Conservation (phyloP, 1,140 invertebrate species). For the Micrasema longulum region DNA sequence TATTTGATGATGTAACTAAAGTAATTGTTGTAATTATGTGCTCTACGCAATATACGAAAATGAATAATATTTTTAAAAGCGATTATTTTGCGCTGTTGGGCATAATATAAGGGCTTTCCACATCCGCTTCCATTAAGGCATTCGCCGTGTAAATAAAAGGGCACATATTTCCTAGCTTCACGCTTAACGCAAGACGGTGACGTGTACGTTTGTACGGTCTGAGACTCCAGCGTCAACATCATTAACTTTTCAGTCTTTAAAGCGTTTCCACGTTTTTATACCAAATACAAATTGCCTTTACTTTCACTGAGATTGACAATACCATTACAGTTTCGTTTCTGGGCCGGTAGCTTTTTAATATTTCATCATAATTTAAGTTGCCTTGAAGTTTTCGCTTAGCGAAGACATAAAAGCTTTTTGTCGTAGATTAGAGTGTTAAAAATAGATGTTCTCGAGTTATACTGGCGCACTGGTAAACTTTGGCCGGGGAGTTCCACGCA, state of each 20-base stretch:
- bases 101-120: no score
- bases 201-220: neutral
- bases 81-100: no score
- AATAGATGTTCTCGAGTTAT: constrained; percentile 23
- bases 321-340: constrained; percentile 47
- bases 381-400: constrained; percentile 36
- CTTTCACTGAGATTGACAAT: constrained; percentile 46
- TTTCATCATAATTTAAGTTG: constrained; percentile 53
- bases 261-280: constrained; percentile 18
- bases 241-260: constrained; percentile 26
- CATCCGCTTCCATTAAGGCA: neutral
- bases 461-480: neutral
- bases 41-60: no score
- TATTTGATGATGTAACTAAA: no score
- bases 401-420: constrained; percentile 45
- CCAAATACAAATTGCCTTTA: constrained; percentile 10
- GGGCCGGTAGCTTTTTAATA: constrained; percentile 43
- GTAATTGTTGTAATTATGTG: no score
- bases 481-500: constrained; percentile 1
- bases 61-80: no score
- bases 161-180: neutral
- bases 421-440: constrained; percentile 39
- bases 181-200: neutral
- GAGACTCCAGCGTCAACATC: neutral
- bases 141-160: neutral